Percentiles rank a stretch among this genome's conserved stretches.
Conservation (phyloP, 2,113 vertebrate genomes). For the Taurulus bubalis region DNA sequence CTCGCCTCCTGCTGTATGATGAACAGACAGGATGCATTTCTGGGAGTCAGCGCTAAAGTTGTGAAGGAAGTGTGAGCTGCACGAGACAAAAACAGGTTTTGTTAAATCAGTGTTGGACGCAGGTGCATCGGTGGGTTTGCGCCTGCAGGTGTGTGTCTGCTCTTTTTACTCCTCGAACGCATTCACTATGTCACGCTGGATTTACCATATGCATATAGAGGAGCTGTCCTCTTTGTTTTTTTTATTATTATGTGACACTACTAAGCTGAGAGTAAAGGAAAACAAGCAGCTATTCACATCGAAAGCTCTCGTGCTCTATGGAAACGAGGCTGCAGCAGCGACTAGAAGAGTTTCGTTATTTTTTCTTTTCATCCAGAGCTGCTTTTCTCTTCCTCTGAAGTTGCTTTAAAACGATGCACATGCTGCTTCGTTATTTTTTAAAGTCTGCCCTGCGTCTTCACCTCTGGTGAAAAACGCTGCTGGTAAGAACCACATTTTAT, state of each 20-base stretch:
- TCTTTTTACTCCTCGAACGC: conserved; percentile 12
- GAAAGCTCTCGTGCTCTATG: not conserved
- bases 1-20: not conserved
- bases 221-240: not conserved
- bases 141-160: conserved; percentile 50
- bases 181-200: conserved; percentile 20
- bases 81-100: not conserved
- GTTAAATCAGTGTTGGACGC: conserved; percentile 14
- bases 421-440: conserved; percentile 1
- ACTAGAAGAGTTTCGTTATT: not conserved
- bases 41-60: conserved; percentile 21
- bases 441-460: conserved; percentile 7
- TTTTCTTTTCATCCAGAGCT: not conserved
- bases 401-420: conserved; percentile 8
- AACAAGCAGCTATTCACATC: conserved; percentile 6
- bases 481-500: conserved; percentile 5
- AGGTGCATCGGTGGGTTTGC: conserved; percentile 40
- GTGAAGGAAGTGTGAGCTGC: not conserved
- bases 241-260: not conserved
- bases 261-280: not conserved
- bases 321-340: not conserved
- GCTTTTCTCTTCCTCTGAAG: conserved; percentile 2
- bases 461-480: conserved; percentile 25
- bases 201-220: conserved; percentile 8
- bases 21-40: not conserved